Evolutionary conservation across 2,888 invertebrate genomes (phyloP), one percentile per base, ranked within the genome.

Genomic region (Tipula unca): DNA sequence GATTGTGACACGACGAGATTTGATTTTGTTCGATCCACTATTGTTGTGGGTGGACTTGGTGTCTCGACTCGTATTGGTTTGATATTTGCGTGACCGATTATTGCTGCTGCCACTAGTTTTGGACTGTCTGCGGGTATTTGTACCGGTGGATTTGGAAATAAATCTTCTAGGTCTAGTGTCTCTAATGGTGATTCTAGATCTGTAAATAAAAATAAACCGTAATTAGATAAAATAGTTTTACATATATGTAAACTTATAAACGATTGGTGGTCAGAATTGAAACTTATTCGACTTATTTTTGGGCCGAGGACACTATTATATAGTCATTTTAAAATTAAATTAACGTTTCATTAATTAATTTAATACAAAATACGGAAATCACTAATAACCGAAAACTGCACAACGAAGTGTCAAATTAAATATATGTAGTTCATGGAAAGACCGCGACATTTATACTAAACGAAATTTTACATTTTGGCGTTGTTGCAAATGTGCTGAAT

Each of bases 61-160:
- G 32, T 84, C 10, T 36, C 36, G 3, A 36, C 84, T 6, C 36
- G 20, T n/a, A 84, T 32, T 83, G 35, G 32, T 32, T 83, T 84
- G 10, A 39, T 84, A 36, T 84, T 84, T 13, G 1, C 35, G 48
- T 39, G n/a, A n/a, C 32, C n/a, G 4, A 8, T 36, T 20, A 20
- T 36, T 35, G 25, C 10, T 84, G 84, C 17, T 29, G 2, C 29
- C 83, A 83, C 83, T 32, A 17, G 35, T 83, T 83, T 83, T 32
- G 6, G 0, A 4, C 36, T 82, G 5, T 13, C 69, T 14, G 25
- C 42, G 10, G 42, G 48, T 36, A 87, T 86, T 84, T 86, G 86
- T 85, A 87, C 87, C 54, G 88, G 88, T 85, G 88, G 87, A 87
- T 88, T 87, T 82, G 88, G 88, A 86, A 88, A 88, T 25, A 88